phyloP scores from a whole-genome alignment of 92 coral and sea anemone genomes.

The Isaurus tuberculatus region DNA sequence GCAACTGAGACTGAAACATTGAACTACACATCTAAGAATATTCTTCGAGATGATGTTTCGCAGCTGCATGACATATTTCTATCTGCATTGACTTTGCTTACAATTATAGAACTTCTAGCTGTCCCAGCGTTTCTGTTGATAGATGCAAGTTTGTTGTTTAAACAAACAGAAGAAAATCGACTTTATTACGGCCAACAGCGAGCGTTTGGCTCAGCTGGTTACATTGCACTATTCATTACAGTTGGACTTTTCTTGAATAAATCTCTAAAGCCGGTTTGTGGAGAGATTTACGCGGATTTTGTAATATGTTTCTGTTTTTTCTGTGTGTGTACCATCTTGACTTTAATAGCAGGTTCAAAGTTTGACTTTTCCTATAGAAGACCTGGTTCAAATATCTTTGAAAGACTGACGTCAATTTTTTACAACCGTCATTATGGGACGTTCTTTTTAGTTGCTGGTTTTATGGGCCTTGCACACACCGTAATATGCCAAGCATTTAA shows the following conservation, averaged over 20 bases:
- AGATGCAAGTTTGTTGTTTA: conserved; percentile 76
- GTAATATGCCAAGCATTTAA: conserved; percentile 72
- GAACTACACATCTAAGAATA: conserved; percentile 63
- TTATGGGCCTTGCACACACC: conserved; percentile 87
- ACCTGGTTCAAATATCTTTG: conserved; percentile 44
- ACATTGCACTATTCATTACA: conserved; percentile 67
- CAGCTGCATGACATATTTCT: conserved; percentile 70
- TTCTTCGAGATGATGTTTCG: conserved; percentile 64
- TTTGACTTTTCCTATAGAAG: conserved; percentile 68
- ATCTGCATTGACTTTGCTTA: conserved; percentile 65
- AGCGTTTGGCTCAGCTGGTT: conserved; percentile 92
- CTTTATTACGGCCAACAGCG: conserved; percentile 86
- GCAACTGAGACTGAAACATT: conserved; percentile 7
- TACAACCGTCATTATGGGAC: conserved; percentile 81
- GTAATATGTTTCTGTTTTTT: conserved; percentile 87
- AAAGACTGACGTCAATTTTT: conserved; percentile 69
- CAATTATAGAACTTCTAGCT: conserved; percentile 65
- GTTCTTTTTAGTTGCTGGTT: conserved; percentile 64
- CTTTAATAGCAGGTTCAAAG: conserved; percentile 75
- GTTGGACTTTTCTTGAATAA: conserved; percentile 81
- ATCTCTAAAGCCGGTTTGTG: conserved; percentile 86
- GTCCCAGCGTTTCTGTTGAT: conserved; percentile 76
- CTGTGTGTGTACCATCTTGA: conserved; percentile 75
- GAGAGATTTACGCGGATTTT: conserved; percentile 84
- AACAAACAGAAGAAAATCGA: conserved; percentile 70